Evolutionary conservation across 2,888 invertebrate genomes (phyloP), one percentile per base, ranked within the genome.

Genomic region (Meiosimyza platycephala): DNA sequence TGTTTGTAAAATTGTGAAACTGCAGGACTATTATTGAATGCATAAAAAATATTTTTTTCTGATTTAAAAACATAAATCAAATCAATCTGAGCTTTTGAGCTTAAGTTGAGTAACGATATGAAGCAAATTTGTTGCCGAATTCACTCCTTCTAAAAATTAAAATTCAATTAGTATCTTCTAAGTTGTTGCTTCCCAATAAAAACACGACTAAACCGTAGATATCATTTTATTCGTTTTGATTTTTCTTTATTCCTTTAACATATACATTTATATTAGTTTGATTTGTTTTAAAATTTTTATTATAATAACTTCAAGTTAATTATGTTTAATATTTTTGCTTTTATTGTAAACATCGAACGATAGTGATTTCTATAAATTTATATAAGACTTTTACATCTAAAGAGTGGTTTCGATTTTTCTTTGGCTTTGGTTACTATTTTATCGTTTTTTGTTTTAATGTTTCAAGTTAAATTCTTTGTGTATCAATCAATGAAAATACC

Each of bases 371-470:
- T 70, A 60, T 52, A 63, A 62, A 63, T 63, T 70, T 63, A 40
- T 70, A 70, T 70, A 70, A 70, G 70, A 63, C 52, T 28, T 52
- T 70, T 70, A 18, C 52, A 63, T 64, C 33, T 64, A 71, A 50
- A 64, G 28, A 65, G 59, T 65, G 51, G 22, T 71, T 64, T 65
- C 59, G 57, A 55, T 64, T 73, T 60, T 54, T 62, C 55, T 62
- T 62, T 63, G 69, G 54, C 52, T 73, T 72, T 59, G 50, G 47
- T 40, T 48, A 72, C 72, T 71, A 68, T 70, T 75, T 70, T 62
- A 40, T 40, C 40, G 40, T 40, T 40, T 40, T 40, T 40, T 55
- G 40, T 54, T 12, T 50, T 52, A 11, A 52, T 22, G 11, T n/a
- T 65, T 22, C 22, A 15, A 28, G 18, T 57, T 55, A 40, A 55